Base-by-base conservation (phyloP, 2,113 vertebrate genomes). In the Corydoras maculifer region DNA sequence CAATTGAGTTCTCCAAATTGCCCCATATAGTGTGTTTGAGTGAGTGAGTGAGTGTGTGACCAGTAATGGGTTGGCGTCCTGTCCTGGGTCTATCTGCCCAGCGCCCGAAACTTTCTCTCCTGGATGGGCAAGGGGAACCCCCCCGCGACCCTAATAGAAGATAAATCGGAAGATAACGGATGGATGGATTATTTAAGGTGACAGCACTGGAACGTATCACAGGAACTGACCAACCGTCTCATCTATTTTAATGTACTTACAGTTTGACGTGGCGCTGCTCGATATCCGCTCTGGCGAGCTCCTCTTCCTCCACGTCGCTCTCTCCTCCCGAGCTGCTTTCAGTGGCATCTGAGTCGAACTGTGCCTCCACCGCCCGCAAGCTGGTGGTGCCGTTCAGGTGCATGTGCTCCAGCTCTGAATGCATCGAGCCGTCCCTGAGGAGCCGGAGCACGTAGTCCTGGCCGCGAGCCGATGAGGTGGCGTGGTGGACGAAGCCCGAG, bases 311-410 rank as follows among this genome's bases (percentile, higher is more conserved):
- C 30, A 96, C 83, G 15, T 98, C 97, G 31, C 94, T 94, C 81
- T 99, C 97, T 18, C 95, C 97, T 30, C 97, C 97, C 0, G 97
- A 99, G 81, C 97, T 99, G 86, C 97, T 98, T 81, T 98, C 97
- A 0, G 95, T 99, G 78, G 93, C 92, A 66, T 99, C 97, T 0
- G 97, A 98, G 88, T 98, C 97, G 69, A 99, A 98, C 0, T 94
- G 94, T 32, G 86, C 88, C 78, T 99, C 97, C 0, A 89, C 92
- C 58, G 88, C 91, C n/a, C 90, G 89, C 82, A 99, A 73, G 79
- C 92, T 94, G 78, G 95, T 92, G 65, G 91, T 87, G 10, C 94
- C 93, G 3, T 94, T 98, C 75, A 92, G 87, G 32, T 94, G 93
- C 85, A 99, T 91, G 48, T 90, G 88, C 85, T 95, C 93, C 83